Percentiles rank a stretch among this genome's conserved stretches.
Evolutionary conservation across 2,888 invertebrate species (phyloP).

Genomic region (Steinernema scapterisci): DNA sequence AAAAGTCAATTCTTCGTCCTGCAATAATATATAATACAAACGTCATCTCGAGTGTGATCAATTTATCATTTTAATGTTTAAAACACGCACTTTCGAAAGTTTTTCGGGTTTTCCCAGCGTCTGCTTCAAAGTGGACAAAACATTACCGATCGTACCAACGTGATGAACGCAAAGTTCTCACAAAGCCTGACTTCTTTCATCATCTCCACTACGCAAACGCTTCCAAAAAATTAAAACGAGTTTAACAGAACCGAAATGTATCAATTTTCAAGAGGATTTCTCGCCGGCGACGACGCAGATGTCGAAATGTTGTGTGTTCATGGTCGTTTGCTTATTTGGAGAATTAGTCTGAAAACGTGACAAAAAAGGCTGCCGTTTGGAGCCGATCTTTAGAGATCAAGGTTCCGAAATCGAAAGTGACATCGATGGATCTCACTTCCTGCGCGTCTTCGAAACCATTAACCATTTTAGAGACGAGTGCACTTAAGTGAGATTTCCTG

Average conservation of each 20-base stretch:
- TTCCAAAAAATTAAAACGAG: conserved; percentile 1
- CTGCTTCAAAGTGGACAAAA: not conserved
- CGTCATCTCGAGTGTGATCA: too few species aligned
- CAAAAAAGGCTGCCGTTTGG: too few species aligned
- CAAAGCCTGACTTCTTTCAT: not conserved
- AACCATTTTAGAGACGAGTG: not conserved
- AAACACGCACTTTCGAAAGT: not conserved
- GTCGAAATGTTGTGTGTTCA: not conserved
- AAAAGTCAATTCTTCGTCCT: too few species aligned
- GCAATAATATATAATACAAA: too few species aligned
- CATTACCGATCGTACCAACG: not conserved
- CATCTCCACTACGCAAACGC: not conserved
- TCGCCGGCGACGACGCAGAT: not conserved
- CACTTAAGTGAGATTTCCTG: conserved; percentile 17
- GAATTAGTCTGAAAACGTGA: too few species aligned
- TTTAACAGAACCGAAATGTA: not conserved
- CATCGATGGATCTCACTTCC: too few species aligned
- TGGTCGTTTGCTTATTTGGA: too few species aligned
- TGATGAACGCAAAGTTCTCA: not conserved
- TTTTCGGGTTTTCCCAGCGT: not conserved
- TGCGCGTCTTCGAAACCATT: too few species aligned
- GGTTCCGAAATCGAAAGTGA: too few species aligned
- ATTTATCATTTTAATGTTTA: not conserved
- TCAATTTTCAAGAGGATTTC: conserved; percentile 11
- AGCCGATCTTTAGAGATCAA: too few species aligned